Base-by-base conservation (phyloP, 2,113 vertebrate genomes). In the Maccullochella peelii region DNA sequence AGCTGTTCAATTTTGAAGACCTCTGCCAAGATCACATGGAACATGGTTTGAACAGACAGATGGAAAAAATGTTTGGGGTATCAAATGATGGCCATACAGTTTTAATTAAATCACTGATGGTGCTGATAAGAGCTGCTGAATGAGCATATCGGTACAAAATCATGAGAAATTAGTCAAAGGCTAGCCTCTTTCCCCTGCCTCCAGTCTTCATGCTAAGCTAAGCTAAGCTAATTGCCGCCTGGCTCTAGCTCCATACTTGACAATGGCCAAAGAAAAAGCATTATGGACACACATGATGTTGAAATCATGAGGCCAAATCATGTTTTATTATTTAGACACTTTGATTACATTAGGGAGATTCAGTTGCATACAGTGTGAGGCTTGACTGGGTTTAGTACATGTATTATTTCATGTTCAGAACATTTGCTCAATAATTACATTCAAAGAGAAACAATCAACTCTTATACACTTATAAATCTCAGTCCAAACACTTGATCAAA, bases 401-500 rank as follows among this genome's bases (percentile, higher is more conserved):
- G n/a, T 52, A 63, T 74, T 85, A 77, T 79, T 77, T 72, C 67
- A 79, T 81, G 40, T 68, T 91, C 44, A 63, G n/a, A 88, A 83
- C 71, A 90, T 88, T 66, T 88, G 80, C 67, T 90, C 1, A 5
- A 59, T 66, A 88, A 78, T 80, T 88, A 82, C n/a, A 84, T 73
- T 82, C 44, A 86, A 69, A 89, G 58, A 74, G 42, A 75, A 72
- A 78, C 47, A 77, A 77, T 78, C 59, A 33, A 40, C 61, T 77
- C n/a, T 73, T 67, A 18, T 71, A 27, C 47, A 76, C 23, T 73
- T 74, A 87, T 88, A 84, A 86, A 88, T 87, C 70, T 84, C 73
- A 12, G 54, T 90, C 89, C 90, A 93, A 93, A 83, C 65, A 78
- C 42, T 80, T 92, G 86, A 91, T 93, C 86, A 91, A 92, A 88